Evolutionary conservation across 2,888 invertebrate genomes (phyloP).

Genomic region (Nasonia oneida): DNA sequence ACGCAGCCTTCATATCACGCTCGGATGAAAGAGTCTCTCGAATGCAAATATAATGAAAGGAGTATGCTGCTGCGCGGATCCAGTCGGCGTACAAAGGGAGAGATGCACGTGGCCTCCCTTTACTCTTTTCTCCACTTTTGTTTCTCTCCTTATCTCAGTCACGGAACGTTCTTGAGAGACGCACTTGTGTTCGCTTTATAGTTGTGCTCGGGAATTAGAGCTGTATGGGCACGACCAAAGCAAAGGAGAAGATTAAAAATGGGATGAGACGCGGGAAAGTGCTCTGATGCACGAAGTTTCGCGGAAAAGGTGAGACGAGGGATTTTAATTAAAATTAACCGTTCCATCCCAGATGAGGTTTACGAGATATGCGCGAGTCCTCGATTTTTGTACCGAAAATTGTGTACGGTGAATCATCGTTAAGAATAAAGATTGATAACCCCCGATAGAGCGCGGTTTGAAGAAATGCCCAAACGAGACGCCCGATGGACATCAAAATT

Average conservation of each 20-base stretch:
- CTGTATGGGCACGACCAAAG: background rate
- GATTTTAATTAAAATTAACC: constrained; percentile 15
- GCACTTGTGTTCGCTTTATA: too few species aligned
- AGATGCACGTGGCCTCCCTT: constrained; percentile 1
- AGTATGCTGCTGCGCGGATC: background rate
- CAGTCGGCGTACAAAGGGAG: background rate
- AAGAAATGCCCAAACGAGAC: too few species aligned
- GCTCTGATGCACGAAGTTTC: background rate
- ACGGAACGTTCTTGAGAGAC: background rate
- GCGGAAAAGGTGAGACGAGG: background rate
- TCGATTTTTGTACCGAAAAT: too few species aligned
- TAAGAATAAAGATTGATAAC: background rate
- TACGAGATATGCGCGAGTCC: background rate
- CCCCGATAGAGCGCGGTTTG: background rate
- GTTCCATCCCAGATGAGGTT: background rate
- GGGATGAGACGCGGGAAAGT: background rate
- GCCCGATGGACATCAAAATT: too few species aligned
- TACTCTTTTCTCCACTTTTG: background rate
- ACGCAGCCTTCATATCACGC: constrained; percentile 23
- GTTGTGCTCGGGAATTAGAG: background rate
- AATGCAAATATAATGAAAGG: constrained; percentile 24
- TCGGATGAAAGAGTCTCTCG: background rate
- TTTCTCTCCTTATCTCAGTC: background rate
- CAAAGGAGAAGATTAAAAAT: background rate
- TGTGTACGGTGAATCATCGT: too few species aligned